These are phyloP conservation scores for Peromyscus attwateri DNA, from an alignment of 2,797 vertebrate species.

Conservation along the genomic window DNA sequence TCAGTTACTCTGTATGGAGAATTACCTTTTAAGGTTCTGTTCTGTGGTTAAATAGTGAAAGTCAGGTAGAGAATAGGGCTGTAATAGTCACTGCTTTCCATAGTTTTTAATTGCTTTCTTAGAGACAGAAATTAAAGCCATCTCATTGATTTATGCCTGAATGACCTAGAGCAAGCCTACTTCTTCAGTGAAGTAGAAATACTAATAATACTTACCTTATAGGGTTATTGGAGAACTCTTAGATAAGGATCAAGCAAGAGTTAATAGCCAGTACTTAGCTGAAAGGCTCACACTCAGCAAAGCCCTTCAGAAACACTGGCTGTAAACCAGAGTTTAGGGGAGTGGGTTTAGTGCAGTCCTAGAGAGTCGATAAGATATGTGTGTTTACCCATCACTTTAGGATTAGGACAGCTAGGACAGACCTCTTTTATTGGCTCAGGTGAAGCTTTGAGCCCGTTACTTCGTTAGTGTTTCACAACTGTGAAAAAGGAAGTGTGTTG, in stretches of 20 bases:
- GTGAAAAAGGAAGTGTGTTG: slow-evolving; percentile 23
- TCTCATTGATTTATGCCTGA: slow-evolving; percentile 59
- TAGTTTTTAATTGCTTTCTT: slow-evolving; percentile 64
- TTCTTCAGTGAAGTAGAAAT: slow-evolving; percentile 40
- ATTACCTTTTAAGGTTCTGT: slow-evolving; percentile 73
- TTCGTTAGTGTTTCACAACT: background rate
- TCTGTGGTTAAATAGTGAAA: slow-evolving; percentile 61
- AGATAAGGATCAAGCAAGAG: slow-evolving; percentile 64
- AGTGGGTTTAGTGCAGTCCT: background rate
- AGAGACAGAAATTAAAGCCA: slow-evolving; percentile 48
- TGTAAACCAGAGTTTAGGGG: slow-evolving; percentile 8
- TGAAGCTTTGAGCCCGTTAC: background rate
- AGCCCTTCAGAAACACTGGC: slow-evolving; percentile 34
- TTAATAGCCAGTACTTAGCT: slow-evolving; percentile 51
- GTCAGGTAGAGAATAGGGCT: slow-evolving; percentile 11
- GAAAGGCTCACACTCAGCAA: slow-evolving; percentile 45
- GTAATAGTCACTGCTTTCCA: background rate
- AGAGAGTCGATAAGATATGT: background rate
- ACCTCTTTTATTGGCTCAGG: background rate
- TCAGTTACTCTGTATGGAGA: slow-evolving; percentile 25
- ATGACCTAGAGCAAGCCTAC: slow-evolving; percentile 61
- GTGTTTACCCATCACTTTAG: slow-evolving; percentile 30
- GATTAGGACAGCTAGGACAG: background rate
- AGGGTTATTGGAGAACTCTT: slow-evolving; percentile 51
- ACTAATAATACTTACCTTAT: slow-evolving; percentile 57